These are phyloP conservation scores for Poecilia velifera DNA, from an alignment of 2,797 vertebrate species.

Conservation along the genomic window DNA sequence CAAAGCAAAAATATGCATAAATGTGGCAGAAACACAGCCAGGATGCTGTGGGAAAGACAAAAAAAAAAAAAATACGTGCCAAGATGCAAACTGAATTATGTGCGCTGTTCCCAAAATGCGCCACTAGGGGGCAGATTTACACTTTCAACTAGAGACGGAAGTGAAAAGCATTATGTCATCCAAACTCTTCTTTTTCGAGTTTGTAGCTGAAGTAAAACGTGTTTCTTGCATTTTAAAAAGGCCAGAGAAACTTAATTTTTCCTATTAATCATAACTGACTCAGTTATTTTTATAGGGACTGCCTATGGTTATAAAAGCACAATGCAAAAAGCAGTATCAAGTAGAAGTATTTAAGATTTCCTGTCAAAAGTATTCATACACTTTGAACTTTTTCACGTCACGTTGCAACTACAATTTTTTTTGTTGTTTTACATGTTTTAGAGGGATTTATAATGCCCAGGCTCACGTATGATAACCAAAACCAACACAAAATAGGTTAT, in stretches of 20 bases:
- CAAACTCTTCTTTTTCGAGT: constrained; percentile 3
- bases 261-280: neutral
- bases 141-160: constrained; percentile 45
- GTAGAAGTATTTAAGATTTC: neutral
- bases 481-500: neutral
- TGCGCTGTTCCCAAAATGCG: constrained; percentile 7
- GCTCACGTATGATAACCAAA: neutral
- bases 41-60: neutral
- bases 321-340: neutral
- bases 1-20: constrained; percentile 10
- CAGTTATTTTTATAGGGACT: neutral
- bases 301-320: neutral
- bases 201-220: neutral
- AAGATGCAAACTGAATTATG: constrained; percentile 17
- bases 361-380: no score
- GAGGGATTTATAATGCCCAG: neutral
- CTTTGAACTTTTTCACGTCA: neutral
- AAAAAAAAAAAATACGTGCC: neutral
- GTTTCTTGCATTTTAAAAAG: neutral
- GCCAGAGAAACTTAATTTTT: neutral
- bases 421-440: neutral
- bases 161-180: constrained; percentile 26
- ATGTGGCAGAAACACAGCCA: neutral
- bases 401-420: neutral
- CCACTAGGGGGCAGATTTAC: constrained; percentile 67